Conservation (phyloP, 2,888 invertebrate species). For the Campoplex nolae region DNA sequence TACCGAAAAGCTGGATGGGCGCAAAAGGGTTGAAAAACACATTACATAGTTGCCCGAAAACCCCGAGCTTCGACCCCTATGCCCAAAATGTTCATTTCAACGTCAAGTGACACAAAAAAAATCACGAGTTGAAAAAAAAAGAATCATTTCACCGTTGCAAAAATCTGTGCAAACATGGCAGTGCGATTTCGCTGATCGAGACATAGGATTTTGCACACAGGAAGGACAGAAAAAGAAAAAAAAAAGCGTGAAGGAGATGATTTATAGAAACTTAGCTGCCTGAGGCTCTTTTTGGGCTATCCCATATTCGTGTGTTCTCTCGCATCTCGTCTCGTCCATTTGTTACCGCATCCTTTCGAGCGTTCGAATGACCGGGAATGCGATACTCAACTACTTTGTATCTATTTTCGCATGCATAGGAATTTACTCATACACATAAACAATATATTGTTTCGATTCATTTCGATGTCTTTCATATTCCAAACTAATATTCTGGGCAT, state of each 20-base stretch:
- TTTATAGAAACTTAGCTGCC: conserved; percentile 84
- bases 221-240: conserved; percentile 46
- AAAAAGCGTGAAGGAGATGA: conserved; percentile 77
- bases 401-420: conserved; percentile 49
- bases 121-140: neutral
- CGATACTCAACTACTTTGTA: conserved; percentile 69
- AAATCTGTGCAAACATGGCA: neutral
- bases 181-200: conserved; percentile 10
- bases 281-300: conserved; percentile 48
- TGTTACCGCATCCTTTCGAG: conserved; percentile 69
- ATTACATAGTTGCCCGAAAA: conserved; percentile 61
- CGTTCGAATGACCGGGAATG: conserved; percentile 45
- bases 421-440: neutral
- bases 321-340: conserved; percentile 45
- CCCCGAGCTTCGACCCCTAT: conserved; percentile 26
- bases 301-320: conserved; percentile 47
- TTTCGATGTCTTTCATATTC: conserved; percentile 58
- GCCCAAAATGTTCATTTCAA: conserved; percentile 11
- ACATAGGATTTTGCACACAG: conserved; percentile 7
- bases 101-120: neutral
- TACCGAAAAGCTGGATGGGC: conserved; percentile 80
- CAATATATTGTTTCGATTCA: conserved; percentile 33
- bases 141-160: neutral
- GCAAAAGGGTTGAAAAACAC: conserved; percentile 60
- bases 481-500: conserved; percentile 45